These are phyloP conservation scores for Nymphalis urticae DNA, from an alignment of 2,888 invertebrate species.

Conservation along the genomic window DNA sequence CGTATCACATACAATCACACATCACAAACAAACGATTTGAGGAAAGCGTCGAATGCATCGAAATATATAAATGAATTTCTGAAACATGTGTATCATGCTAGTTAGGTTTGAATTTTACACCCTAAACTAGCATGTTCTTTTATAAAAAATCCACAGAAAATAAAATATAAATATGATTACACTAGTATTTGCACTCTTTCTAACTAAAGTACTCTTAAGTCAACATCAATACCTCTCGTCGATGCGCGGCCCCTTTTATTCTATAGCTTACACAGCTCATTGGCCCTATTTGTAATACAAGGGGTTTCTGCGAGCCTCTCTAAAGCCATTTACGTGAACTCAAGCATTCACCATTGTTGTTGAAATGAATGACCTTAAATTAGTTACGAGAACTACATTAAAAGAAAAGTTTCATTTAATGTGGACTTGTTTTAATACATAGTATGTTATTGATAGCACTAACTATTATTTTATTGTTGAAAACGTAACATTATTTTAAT, in stretches of 20 bases:
- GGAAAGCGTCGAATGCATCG: too few relatives aligned
- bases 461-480: neutral
- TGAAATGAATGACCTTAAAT: conserved; percentile 51
- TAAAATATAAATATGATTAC: conserved; percentile 1
- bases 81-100: too few relatives aligned
- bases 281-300: conserved; percentile 54
- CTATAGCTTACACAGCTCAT: conserved; percentile 43
- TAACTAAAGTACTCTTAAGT: conserved; percentile 17
- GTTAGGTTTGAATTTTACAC: too few relatives aligned
- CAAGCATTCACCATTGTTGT: conserved; percentile 53
- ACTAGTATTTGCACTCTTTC: neutral
- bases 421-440: neutral
- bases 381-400: conserved; percentile 44
- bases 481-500: too few relatives aligned
- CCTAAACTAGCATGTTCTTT: too few relatives aligned
- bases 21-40: too few relatives aligned
- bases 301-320: conserved; percentile 49
- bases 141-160: too few relatives aligned
- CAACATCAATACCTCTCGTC: conserved; percentile 16
- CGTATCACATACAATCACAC: too few relatives aligned
- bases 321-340: conserved; percentile 53
- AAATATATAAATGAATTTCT: too few relatives aligned
- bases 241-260: conserved; percentile 38
- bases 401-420: conserved; percentile 32
- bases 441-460: too few relatives aligned